Percentiles rank a stretch among this genome's conserved stretches.
Conservation (phyloP, 2,888 invertebrate species). For the Melitaea athalia region DNA sequence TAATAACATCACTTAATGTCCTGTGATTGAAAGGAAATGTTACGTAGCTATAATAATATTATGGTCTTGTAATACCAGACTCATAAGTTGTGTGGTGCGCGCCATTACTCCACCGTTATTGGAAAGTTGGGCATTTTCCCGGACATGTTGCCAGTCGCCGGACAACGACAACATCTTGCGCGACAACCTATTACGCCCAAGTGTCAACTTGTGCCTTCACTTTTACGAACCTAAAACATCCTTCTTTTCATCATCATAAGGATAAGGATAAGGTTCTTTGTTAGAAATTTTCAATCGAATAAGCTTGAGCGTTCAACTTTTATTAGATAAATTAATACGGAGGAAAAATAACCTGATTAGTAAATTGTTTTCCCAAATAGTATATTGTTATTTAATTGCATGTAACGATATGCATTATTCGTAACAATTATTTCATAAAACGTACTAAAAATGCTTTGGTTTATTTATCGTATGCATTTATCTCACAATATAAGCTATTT, state of each 20-base stretch:
- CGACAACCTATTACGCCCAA: slow-evolving; percentile 75
- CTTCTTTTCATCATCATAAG: slow-evolving; percentile 28
- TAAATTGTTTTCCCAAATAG: no score
- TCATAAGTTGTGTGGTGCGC: slow-evolving; percentile 63
- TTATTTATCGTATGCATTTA: no score
- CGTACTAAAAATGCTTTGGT: no score
- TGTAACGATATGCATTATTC: no score
- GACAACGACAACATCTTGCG: slow-evolving; percentile 74
- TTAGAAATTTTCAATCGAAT: background rate
- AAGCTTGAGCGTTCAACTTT: no score
- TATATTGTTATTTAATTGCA: background rate
- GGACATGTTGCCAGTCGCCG: slow-evolving; percentile 54
- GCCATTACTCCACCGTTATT: slow-evolving; percentile 75
- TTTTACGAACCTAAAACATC: slow-evolving; percentile 27
- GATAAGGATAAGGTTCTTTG: background rate
- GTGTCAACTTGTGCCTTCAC: slow-evolving; percentile 52
- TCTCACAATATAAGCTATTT: background rate
- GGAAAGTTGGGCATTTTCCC: slow-evolving; percentile 70
- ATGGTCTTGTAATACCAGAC: slow-evolving; percentile 52
- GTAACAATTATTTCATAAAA: no score
- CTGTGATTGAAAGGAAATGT: background rate
- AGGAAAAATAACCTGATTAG: no score
- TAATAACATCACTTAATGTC: background rate
- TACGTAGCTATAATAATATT: slow-evolving; percentile 21
- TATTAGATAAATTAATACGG: no score